Percentiles rank a stretch among this genome's conserved stretches.
These are phyloP conservation scores for Typhlichthys subterraneus DNA, from an alignment of 2,797 vertebrate genomes.

Conservation along the genomic window DNA sequence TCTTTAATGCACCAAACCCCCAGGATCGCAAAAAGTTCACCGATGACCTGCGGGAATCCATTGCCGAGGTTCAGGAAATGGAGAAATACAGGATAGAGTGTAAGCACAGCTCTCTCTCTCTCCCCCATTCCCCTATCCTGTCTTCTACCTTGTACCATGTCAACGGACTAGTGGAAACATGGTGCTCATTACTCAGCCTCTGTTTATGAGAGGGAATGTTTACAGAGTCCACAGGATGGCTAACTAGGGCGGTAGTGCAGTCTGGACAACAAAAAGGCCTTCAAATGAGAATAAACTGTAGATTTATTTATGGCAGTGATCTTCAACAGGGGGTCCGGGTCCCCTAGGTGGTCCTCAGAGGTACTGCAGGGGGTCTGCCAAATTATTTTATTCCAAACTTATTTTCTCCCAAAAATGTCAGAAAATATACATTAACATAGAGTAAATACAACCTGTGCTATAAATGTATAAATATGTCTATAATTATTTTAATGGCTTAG, in stretches of 20 bases:
- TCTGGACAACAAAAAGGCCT: constrained; percentile 17
- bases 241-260: constrained; percentile 14
- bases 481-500: too few species aligned
- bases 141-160: constrained; percentile 26
- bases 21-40: constrained; percentile 99
- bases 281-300: constrained; percentile 17
- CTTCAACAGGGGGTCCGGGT: too few species aligned
- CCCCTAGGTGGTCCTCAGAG: too few species aligned
- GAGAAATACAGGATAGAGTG: constrained; percentile 99
- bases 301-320: constrained; percentile 3
- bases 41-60: constrained; percentile 93
- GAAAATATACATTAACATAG: too few species aligned
- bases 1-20: constrained; percentile 97
- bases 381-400: too few species aligned
- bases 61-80: constrained; percentile 98
- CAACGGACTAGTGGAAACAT: constrained; percentile 38
- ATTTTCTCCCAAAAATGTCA: too few species aligned
- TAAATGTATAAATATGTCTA: too few species aligned
- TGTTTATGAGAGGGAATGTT: constrained; percentile 49
- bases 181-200: constrained; percentile 53
- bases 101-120: constrained; percentile 70
- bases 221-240: constrained; percentile 50
- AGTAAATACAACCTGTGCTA: too few species aligned
- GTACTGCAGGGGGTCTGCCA: too few species aligned
- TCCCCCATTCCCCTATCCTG: constrained; percentile 26